Percentiles rank a stretch among this genome's conserved stretches.
Evolutionary conservation across 2,797 vertebrate species (phyloP).

Genomic region (Typhlichthys eigenmanni): DNA sequence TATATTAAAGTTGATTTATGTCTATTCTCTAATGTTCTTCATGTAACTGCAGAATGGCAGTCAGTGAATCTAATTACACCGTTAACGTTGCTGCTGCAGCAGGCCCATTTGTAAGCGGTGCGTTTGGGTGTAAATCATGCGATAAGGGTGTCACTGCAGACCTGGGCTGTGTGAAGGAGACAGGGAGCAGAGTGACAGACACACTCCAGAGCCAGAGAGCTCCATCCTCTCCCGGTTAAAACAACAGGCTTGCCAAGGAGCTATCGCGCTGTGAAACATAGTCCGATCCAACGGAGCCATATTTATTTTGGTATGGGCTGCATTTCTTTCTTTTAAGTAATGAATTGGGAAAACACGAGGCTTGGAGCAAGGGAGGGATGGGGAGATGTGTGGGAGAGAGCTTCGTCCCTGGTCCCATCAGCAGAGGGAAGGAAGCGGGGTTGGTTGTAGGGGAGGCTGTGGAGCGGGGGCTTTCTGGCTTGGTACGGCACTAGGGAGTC

Average conservation of each 20-base stretch:
- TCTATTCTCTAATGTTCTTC: background rate
- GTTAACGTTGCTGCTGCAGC: slow-evolving; percentile 29
- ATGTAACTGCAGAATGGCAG: slow-evolving; percentile 18
- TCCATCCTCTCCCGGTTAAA: slow-evolving; percentile 76
- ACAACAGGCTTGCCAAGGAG: slow-evolving; percentile 69
- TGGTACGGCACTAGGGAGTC: too few species aligned
- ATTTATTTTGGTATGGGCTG: slow-evolving; percentile 78
- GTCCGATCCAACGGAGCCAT: slow-evolving; percentile 64
- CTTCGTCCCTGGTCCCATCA: slow-evolving; percentile 75
- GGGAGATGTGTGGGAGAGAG: slow-evolving; percentile 88
- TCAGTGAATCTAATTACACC: slow-evolving; percentile 36
- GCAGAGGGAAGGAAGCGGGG: slow-evolving; percentile 51
- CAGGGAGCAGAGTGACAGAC: slow-evolving; percentile 71
- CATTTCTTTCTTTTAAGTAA: slow-evolving; percentile 77
- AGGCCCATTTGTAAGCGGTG: slow-evolving; percentile 51
- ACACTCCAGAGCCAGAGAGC: slow-evolving; percentile 70
- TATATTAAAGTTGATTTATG: too few species aligned
- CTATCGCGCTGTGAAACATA: slow-evolving; percentile 71
- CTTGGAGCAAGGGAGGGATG: slow-evolving; percentile 65
- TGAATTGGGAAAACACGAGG: slow-evolving; percentile 81
- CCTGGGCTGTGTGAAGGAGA: slow-evolving; percentile 62
- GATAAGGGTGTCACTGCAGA: slow-evolving; percentile 52
- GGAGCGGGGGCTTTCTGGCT: slow-evolving; percentile 11
- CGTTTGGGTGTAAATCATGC: slow-evolving; percentile 52
- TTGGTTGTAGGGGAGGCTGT: slow-evolving; percentile 28